Evolutionary conservation across 2,797 vertebrate genomes (phyloP).

Genomic region (Oceanodroma leucorhoa): DNA sequence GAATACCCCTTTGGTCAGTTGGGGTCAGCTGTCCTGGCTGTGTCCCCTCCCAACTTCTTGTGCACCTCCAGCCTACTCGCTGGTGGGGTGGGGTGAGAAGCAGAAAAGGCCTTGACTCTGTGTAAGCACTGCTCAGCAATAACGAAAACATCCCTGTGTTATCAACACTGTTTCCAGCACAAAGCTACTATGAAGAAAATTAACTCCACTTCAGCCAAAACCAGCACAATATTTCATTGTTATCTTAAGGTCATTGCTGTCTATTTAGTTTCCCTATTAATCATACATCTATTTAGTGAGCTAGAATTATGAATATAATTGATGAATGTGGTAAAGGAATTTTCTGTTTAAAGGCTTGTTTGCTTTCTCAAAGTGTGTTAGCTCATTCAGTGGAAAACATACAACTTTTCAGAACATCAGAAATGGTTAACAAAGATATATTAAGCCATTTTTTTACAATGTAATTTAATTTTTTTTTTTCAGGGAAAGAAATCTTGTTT

Average conservation of each 20-base stretch:
- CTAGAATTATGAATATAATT: not conserved
- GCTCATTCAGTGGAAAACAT: not conserved
- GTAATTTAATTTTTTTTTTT: not conserved
- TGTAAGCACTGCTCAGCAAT: too few relatives aligned
- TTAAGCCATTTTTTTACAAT: not conserved
- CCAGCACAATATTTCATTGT: not conserved
- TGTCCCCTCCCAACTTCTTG: too few relatives aligned
- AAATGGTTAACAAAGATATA: not conserved
- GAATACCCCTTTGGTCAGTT: too few relatives aligned
- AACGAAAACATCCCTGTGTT: too few relatives aligned
- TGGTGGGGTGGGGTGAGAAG: too few relatives aligned
- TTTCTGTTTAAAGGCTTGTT: not conserved
- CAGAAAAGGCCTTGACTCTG: too few relatives aligned
- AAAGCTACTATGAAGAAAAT: too few relatives aligned
- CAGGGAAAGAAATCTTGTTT: conserved; percentile 82
- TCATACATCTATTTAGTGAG: not conserved
- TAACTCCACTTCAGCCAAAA: too few relatives aligned
- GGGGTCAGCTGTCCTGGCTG: too few relatives aligned
- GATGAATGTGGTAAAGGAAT: not conserved
- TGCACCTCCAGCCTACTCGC: too few relatives aligned
- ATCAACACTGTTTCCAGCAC: too few relatives aligned
- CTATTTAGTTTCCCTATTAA: not conserved
- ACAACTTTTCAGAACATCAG: not conserved
- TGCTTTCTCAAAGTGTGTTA: not conserved
- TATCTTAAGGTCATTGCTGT: not conserved